These are phyloP conservation scores for Mormoops blainvillei DNA, from an alignment of 2,113 vertebrate species.

Conservation along the genomic window DNA sequence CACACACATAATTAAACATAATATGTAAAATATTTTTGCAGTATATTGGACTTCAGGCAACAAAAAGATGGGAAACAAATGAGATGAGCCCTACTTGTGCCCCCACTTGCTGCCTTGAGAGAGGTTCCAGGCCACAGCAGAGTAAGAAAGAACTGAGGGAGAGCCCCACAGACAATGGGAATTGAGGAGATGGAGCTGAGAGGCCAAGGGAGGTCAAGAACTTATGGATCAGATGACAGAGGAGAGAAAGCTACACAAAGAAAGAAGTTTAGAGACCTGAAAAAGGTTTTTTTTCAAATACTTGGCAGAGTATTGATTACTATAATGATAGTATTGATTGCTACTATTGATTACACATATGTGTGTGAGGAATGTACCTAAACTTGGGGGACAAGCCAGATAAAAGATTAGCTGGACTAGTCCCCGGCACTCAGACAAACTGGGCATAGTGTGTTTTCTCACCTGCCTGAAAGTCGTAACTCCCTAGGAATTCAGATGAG, in stretches of 20 bases:
- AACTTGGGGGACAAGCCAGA: too few relatives aligned
- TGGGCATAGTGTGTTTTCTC: too few relatives aligned
- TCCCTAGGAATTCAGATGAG: too few relatives aligned
- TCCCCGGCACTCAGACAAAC: too few relatives aligned
- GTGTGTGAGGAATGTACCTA: too few relatives aligned
- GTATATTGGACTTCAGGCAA: not conserved
- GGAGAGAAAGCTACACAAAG: not conserved
- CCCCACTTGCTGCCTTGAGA: too few relatives aligned
- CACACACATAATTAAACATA: too few relatives aligned
- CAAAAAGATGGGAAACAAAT: not conserved
- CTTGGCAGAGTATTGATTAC: not conserved
- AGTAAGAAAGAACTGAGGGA: not conserved
- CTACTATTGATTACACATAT: not conserved
- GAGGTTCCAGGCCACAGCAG: not conserved
- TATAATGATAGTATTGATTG: too few relatives aligned
- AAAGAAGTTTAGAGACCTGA: not conserved
- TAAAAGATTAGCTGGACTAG: too few relatives aligned
- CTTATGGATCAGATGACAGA: not conserved
- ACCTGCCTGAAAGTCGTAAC: too few relatives aligned
- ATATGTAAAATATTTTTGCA: not conserved
- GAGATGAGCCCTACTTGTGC: not conserved
- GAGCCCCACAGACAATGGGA: not conserved
- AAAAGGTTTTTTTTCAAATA: not conserved
- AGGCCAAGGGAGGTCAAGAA: not conserved
- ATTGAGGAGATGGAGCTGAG: not conserved